A percentile compares a stretch with the other conserved stretches of the same genome.
Evolutionary conservation across 2,113 vertebrate species (phyloP).

Genomic region (Noturus placidus): DNA sequence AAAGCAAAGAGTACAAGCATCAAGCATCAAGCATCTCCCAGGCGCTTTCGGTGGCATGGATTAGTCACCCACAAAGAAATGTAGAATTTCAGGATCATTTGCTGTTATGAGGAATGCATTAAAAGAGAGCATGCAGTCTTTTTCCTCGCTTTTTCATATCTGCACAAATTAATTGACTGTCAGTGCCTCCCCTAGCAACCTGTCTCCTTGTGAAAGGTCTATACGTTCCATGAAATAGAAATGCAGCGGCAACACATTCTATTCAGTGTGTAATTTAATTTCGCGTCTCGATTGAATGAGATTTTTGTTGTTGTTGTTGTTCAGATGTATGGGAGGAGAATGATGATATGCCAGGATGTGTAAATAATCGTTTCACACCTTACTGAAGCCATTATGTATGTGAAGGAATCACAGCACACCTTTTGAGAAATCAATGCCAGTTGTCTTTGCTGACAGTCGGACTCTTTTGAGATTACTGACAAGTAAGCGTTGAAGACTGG

Average conservation of each 20-base stretch:
- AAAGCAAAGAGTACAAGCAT: conserved; percentile 53
- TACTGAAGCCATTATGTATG: conserved; percentile 14
- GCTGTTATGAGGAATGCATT: conserved; percentile 50
- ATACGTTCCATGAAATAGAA: conserved; percentile 34
- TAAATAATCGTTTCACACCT: conserved; percentile 47
- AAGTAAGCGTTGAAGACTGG: conserved; percentile 25
- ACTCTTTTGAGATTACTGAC: conserved; percentile 35
- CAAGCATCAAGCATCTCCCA: conserved; percentile 66
- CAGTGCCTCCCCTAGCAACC: conserved; percentile 43
- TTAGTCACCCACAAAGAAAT: conserved; percentile 70
- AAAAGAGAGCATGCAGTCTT: conserved; percentile 24
- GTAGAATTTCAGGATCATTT: conserved; percentile 51
- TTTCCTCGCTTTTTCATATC: conserved; percentile 43
- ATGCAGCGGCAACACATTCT: conserved; percentile 21
- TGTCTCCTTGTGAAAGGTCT: conserved; percentile 20
- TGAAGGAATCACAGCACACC: conserved; percentile 31
- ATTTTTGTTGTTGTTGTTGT: conserved; percentile 3
- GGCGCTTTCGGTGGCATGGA: conserved; percentile 57
- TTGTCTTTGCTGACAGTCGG: not conserved
- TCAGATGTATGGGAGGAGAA: not conserved
- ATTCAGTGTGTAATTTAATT: conserved; percentile 46
- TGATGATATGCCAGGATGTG: conserved; percentile 37
- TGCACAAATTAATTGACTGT: conserved; percentile 62
- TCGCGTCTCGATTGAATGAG: conserved; percentile 40
- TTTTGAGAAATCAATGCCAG: conserved; percentile 36